Evolutionary conservation across 2,888 invertebrate genomes (phyloP).

Genomic region (Orthosia gracilis): DNA sequence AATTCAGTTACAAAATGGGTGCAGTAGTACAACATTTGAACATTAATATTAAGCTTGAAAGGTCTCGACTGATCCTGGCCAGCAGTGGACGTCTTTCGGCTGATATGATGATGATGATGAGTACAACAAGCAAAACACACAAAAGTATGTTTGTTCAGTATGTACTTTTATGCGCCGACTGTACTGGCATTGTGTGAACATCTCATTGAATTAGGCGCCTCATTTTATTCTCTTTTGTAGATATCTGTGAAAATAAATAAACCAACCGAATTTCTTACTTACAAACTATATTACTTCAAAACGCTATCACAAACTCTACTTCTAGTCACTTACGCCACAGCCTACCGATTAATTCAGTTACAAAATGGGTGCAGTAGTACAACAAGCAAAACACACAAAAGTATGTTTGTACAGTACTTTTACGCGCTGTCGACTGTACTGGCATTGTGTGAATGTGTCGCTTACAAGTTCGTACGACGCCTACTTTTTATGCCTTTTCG

Average conservation of each 20-base stretch:
- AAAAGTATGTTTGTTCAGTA: conserved; percentile 60
- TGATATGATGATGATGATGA: too few species aligned
- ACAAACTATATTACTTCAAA: neutral
- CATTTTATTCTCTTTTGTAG: too few species aligned
- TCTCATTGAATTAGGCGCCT: too few species aligned
- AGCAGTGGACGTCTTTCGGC: too few species aligned
- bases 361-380: conserved; percentile 67
- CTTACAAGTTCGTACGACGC: conserved; percentile 51
- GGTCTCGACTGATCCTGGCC: too few species aligned
- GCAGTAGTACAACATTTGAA: too few species aligned
- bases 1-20: conserved; percentile 71
- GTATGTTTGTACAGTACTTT: conserved; percentile 59
- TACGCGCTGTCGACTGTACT: conserved; percentile 44
- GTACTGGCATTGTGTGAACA: conserved; percentile 50
- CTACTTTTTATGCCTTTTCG: conserved; percentile 47
- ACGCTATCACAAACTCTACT: conserved; percentile 16
- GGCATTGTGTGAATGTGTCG: conserved; percentile 53
- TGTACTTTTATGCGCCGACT: conserved; percentile 43
- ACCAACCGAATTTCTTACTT: too few species aligned
- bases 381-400: conserved; percentile 60
- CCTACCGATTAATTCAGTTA: conserved; percentile 67
- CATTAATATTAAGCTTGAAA: too few species aligned
- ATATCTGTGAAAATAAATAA: too few species aligned
- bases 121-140: conserved; percentile 57
- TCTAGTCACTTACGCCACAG: conserved; percentile 26